phyloP scores from a whole-genome alignment of 2,888 invertebrate species.

The Lithosia quadra region DNA sequence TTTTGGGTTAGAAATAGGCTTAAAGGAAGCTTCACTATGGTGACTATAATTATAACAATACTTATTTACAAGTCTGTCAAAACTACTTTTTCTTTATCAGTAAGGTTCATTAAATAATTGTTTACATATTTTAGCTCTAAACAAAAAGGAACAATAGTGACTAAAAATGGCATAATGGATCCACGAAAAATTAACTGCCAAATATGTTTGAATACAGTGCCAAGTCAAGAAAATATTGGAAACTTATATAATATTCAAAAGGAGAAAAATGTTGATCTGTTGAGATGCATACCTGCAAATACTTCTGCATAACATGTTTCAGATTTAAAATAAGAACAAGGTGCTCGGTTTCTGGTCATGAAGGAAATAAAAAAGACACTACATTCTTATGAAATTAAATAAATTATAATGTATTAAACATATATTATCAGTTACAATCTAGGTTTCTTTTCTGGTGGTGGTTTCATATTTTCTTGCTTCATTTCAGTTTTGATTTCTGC shows the following conservation, averaged over 20 bases:
- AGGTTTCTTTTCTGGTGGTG: slow-evolving; percentile 95
- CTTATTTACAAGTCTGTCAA: not conserved
- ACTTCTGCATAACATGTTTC: not conserved
- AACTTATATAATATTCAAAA: slow-evolving; percentile 73
- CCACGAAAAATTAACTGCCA: slow-evolving; percentile 73
- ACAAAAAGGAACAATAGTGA: slow-evolving; percentile 15
- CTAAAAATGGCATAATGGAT: slow-evolving; percentile 42
- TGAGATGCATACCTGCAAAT: not conserved
- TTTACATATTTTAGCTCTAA: slow-evolving; percentile 48
- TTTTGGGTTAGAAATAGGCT: slow-evolving; percentile 87
- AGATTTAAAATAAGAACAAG: not conserved
- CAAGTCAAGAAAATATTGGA: slow-evolving; percentile 64
- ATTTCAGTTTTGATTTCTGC: slow-evolving; percentile 89
- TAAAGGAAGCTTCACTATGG: slow-evolving; percentile 54
- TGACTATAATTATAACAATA: slow-evolving; percentile 36
- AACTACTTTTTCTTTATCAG: not conserved
- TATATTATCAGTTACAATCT: slow-evolving; percentile 73
- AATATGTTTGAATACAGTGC: slow-evolving; percentile 63
- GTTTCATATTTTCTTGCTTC: slow-evolving; percentile 93
- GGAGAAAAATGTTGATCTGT: slow-evolving; percentile 64
- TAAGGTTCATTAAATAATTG: not conserved
- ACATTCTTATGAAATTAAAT: not conserved
- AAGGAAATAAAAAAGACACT: not conserved
- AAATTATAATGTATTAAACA: not conserved
- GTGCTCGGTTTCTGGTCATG: not conserved